These are phyloP conservation scores for Halichondria panicea DNA, from an alignment of 37 sponge, comb jelly and placozoan species.

Conservation along the genomic window DNA sequence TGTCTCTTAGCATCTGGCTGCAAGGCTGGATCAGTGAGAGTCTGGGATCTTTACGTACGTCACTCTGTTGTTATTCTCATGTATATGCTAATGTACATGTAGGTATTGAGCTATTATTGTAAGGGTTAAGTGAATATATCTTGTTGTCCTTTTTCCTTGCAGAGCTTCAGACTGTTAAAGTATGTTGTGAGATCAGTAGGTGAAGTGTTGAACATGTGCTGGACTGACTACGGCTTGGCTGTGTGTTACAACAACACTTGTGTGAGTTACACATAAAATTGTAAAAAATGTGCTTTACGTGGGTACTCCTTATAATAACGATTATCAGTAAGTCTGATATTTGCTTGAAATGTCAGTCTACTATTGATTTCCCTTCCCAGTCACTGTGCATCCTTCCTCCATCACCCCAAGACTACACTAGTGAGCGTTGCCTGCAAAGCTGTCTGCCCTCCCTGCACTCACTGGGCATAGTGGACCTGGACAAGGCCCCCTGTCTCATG, in stretches of 20 bases:
- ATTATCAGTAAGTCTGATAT: too few species aligned
- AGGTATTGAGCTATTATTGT: background rate
- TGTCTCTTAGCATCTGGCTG: conserved; percentile 64
- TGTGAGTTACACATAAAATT: conserved; percentile 10
- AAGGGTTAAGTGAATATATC: background rate
- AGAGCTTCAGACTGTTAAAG: conserved; percentile 29
- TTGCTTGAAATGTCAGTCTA: background rate
- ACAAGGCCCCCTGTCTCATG: conserved; percentile 59
- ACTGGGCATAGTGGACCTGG: conserved; percentile 19
- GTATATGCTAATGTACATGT: background rate
- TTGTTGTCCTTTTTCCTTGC: conserved; percentile 2
- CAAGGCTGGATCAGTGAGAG: conserved; percentile 61
- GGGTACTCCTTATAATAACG: background rate
- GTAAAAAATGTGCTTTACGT: background rate
- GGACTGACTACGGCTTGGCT: conserved; percentile 45
- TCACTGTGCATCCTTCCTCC: conserved; percentile 46
- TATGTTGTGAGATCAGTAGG: conserved; percentile 30
- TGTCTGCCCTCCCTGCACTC: conserved; percentile 5
- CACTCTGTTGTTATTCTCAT: background rate
- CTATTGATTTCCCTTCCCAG: conserved; percentile 10
- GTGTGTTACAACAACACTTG: conserved; percentile 36
- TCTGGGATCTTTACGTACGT: conserved; percentile 68
- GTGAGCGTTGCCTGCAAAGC: conserved; percentile 33
- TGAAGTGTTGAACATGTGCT: conserved; percentile 37
- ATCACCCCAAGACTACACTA: conserved; percentile 33